These are phyloP conservation scores for Drosophila testacea DNA, from an alignment of 2,888 invertebrate species.

Conservation along the genomic window DNA sequence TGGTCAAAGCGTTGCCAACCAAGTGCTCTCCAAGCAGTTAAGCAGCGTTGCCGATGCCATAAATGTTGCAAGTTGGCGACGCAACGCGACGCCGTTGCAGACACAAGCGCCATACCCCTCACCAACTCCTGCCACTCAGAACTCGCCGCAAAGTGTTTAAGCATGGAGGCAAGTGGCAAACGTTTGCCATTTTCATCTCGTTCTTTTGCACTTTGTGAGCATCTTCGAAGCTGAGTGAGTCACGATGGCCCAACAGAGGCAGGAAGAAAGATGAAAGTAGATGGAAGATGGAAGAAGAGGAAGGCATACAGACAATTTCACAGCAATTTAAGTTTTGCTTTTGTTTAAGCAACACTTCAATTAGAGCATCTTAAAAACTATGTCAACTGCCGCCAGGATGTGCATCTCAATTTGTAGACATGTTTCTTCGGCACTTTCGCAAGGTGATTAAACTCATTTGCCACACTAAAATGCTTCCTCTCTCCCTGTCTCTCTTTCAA, in stretches of 20 bases:
- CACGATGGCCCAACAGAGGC: conserved; percentile 12
- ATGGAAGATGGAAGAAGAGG: not conserved
- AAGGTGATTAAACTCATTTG: conserved; percentile 81
- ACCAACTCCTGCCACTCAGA: not conserved
- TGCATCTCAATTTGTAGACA: conserved; percentile 55
- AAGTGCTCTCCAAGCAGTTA: conserved; percentile 77
- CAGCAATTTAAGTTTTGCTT: conserved; percentile 79
- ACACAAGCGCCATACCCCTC: conserved; percentile 9
- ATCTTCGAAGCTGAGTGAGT: conserved; percentile 17
- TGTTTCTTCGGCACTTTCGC: conserved; percentile 55
- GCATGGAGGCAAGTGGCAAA: conserved; percentile 62
- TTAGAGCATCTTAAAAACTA: conserved; percentile 74
- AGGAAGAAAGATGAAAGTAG: not conserved
- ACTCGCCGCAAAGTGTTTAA: conserved; percentile 55
- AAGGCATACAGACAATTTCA: conserved; percentile 65
- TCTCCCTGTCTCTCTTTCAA: not conserved
- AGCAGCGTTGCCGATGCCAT: conserved; percentile 70
- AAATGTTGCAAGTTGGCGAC: conserved; percentile 66
- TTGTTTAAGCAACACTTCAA: conserved; percentile 82
- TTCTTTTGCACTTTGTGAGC: conserved; percentile 29
- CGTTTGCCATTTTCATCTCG: conserved; percentile 62
- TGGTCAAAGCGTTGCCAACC: conserved; percentile 74
- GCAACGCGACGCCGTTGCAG: conserved; percentile 39
- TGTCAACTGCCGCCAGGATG: conserved; percentile 68
- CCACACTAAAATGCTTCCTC: conserved; percentile 9